These are phyloP conservation scores for Larimichthys crocea DNA, from an alignment of 2,113 vertebrate genomes.

Conservation along the genomic window DNA sequence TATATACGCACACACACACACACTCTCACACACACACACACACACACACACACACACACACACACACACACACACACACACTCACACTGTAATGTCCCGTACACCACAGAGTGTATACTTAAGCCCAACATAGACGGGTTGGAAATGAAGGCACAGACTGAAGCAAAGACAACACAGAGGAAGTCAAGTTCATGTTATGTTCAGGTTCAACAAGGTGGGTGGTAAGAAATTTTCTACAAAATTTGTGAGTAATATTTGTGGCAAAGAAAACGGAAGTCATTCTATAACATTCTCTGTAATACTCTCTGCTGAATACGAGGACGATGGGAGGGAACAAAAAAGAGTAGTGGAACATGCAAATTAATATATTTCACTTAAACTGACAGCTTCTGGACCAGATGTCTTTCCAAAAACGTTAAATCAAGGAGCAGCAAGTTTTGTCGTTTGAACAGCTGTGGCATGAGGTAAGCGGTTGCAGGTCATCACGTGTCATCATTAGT, in stretches of 20 bases:
- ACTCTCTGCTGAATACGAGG: not conserved
- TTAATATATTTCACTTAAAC: constrained; percentile 18
- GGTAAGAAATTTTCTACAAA: constrained; percentile 40
- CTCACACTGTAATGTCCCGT: constrained; percentile 36
- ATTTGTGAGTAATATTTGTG: constrained; percentile 53
- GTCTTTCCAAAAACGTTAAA: constrained; percentile 26
- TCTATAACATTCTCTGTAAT: not conserved
- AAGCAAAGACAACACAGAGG: constrained; percentile 59
- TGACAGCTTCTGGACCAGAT: constrained; percentile 48
- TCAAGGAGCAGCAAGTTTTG: constrained; percentile 38
- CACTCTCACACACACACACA: constrained; percentile 44
- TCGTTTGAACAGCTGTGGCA: constrained; percentile 61
- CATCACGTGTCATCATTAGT: constrained; percentile 75
- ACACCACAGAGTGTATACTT: constrained; percentile 69
- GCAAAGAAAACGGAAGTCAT: constrained; percentile 34
- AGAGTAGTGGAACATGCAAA: not conserved
- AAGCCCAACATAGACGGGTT: constrained; percentile 47
- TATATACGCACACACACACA: constrained; percentile 36
- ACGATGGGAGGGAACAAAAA: constrained; percentile 1
- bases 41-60: constrained; percentile 41
- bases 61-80: constrained; percentile 42
- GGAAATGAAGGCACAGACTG: constrained; percentile 66
- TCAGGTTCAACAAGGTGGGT: constrained; percentile 67
- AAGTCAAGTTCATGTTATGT: constrained; percentile 52
- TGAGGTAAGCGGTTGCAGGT: constrained; percentile 59